A percentile compares a stretch with the other conserved stretches of the same genome.
phyloP scores from a whole-genome alignment of 1,140 invertebrate genomes.

The Listronotus bonariensis region DNA sequence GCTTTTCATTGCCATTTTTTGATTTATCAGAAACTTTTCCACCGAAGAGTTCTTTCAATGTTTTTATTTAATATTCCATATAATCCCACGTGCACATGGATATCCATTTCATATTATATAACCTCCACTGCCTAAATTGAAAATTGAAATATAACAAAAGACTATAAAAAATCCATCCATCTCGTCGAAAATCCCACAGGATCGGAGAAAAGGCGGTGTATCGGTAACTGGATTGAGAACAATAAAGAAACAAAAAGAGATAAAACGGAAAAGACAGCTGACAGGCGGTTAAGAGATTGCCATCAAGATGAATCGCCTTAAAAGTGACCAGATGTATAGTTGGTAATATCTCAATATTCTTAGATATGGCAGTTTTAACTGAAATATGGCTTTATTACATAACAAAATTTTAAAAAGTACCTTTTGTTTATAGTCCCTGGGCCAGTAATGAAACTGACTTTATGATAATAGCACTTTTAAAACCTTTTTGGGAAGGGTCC shows the following conservation, averaged over 20 bases:
- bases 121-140: conserved; percentile 24
- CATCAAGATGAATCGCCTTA: conserved; percentile 41
- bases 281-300: conserved; percentile 52
- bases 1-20: too few relatives aligned
- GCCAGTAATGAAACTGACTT: too few relatives aligned
- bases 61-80: too few relatives aligned
- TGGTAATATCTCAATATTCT: too few relatives aligned
- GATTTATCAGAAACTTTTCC: too few relatives aligned
- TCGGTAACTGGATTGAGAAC: conserved; percentile 55
- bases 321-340: conserved; percentile 33
- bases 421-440: too few relatives aligned
- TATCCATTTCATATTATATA: neutral
- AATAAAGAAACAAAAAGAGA: conserved; percentile 50
- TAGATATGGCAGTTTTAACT: too few relatives aligned
- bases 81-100: neutral
- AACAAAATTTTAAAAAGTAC: too few relatives aligned
- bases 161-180: conserved; percentile 55
- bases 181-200: conserved; percentile 45
- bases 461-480: too few relatives aligned
- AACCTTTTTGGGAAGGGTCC: too few relatives aligned
- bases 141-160: conserved; percentile 43
- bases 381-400: too few relatives aligned
- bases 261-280: conserved; percentile 52
- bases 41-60: too few relatives aligned
- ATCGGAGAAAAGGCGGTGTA: conserved; percentile 42